phyloP scores from a whole-genome alignment of 1,140 invertebrate genomes.

The Pristionchus pacificus region DNA sequence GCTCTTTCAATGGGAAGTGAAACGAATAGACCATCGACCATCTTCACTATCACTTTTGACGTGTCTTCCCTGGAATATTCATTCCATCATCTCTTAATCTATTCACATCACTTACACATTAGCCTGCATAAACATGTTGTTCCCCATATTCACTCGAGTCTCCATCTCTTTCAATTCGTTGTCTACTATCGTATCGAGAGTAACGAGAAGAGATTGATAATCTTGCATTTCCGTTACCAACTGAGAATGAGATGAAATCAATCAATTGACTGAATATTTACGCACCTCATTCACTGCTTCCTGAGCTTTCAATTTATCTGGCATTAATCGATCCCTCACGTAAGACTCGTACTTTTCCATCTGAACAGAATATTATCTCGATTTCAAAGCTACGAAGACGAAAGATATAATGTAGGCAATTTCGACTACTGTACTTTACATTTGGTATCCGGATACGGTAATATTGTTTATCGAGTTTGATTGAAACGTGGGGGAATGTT shows the following conservation, averaged over 20 bases:
- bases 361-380: not conserved
- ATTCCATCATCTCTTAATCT: no score
- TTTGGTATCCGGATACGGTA: not conserved
- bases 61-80: constrained; percentile 9
- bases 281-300: not conserved
- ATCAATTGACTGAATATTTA: not conserved
- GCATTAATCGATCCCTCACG: constrained; percentile 7
- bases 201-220: constrained; percentile 9
- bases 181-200: constrained; percentile 9
- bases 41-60: constrained; percentile 16
- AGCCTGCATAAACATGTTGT: constrained; percentile 18
- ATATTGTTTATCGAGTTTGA: constrained; percentile 10
- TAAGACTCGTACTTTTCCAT: constrained; percentile 17
- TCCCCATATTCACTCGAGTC: constrained; percentile 15
- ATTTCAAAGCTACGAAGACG: not conserved
- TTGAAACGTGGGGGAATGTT: constrained; percentile 10
- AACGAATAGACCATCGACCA: constrained; percentile 11
- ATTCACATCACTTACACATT: constrained; percentile 10
- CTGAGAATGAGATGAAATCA: not conserved
- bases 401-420: not conserved
- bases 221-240: constrained; percentile 9
- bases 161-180: not conserved
- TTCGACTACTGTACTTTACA: constrained; percentile 1
- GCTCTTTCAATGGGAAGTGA: constrained; percentile 14
- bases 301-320: constrained; percentile 1